Evolutionary conservation across 2,113 vertebrate species (phyloP).

Genomic region (Bufo gargarizans): DNA sequence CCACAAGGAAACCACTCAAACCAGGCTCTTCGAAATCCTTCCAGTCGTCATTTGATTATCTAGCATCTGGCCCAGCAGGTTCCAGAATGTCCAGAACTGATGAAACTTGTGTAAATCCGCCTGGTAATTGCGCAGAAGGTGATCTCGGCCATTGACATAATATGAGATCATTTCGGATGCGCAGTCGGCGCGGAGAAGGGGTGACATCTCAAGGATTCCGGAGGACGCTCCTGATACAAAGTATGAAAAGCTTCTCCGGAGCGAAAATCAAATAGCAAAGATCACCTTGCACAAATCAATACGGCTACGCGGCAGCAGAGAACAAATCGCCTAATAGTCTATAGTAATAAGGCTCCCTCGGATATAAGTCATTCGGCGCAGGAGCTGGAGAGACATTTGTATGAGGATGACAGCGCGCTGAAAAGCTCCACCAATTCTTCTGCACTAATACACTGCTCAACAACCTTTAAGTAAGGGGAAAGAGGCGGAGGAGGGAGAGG

Average conservation of each 20-base stretch:
- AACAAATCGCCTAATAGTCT: slow-evolving; percentile 49
- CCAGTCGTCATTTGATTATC: not conserved
- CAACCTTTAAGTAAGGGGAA: slow-evolving; percentile 22
- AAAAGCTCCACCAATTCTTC: slow-evolving; percentile 32
- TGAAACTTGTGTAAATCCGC: not conserved
- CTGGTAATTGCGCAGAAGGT: slow-evolving; percentile 6
- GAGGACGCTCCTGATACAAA: slow-evolving; percentile 9
- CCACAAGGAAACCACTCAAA: not conserved
- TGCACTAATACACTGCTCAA: slow-evolving; percentile 50
- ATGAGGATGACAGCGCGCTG: slow-evolving; percentile 35
- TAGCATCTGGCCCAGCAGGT: not conserved
- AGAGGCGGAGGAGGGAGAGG: not conserved
- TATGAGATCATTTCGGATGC: slow-evolving; percentile 2
- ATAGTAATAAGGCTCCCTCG: slow-evolving; percentile 43
- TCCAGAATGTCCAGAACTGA: not conserved
- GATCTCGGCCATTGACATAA: not conserved
- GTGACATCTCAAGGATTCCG: slow-evolving; percentile 30
- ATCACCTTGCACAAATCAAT: slow-evolving; percentile 59
- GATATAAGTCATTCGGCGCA: slow-evolving; percentile 39
- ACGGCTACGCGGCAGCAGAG: slow-evolving; percentile 35
- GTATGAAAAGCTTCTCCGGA: slow-evolving; percentile 28
- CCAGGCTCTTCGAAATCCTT: not conserved
- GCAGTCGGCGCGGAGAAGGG: not conserved
- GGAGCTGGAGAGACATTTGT: slow-evolving; percentile 42
- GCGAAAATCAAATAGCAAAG: slow-evolving; percentile 53